A percentile compares a stretch with the other conserved stretches of the same genome.
phyloP scores from a whole-genome alignment of 2,113 vertebrate genomes.

The Solea senegalensis region DNA sequence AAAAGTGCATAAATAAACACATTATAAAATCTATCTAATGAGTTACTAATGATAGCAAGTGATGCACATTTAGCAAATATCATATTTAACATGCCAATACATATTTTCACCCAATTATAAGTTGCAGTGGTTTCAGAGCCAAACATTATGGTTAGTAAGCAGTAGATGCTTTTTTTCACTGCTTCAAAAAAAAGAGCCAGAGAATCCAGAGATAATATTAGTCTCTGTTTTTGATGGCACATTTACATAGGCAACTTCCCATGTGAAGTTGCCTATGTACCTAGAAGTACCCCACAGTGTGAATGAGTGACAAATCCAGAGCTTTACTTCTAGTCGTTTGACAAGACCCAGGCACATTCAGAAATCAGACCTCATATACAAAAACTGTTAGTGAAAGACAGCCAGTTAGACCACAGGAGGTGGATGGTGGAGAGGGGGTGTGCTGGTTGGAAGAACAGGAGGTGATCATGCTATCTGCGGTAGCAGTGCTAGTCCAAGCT shows the following conservation, averaged over 20 bases:
- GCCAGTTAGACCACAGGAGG: slow-evolving; percentile 51
- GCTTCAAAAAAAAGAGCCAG: slow-evolving; percentile 7
- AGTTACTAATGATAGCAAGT: not conserved
- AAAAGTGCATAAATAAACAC: not conserved
- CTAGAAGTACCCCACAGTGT: slow-evolving; percentile 33
- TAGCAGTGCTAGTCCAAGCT: slow-evolving; percentile 65
- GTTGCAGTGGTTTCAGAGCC: slow-evolving; percentile 11
- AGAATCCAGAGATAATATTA: slow-evolving; percentile 14
- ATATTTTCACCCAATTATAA: slow-evolving; percentile 2
- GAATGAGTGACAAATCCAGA: slow-evolving; percentile 19
- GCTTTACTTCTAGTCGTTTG: slow-evolving; percentile 6
- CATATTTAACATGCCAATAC: slow-evolving; percentile 16
- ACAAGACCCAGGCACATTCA: slow-evolving; percentile 27
- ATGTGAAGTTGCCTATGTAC: slow-evolving; percentile 39
- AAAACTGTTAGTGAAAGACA: slow-evolving; percentile 49
- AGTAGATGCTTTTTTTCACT: slow-evolving; percentile 5
- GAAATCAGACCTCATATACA: slow-evolving; percentile 29
- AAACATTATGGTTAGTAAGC: slow-evolving; percentile 44
- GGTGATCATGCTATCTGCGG: slow-evolving; percentile 32
- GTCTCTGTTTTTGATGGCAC: not conserved
- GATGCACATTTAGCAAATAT: slow-evolving; percentile 9
- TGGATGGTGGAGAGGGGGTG: not conserved
- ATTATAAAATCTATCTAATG: not conserved
- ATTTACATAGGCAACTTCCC: not conserved
- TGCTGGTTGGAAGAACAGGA: slow-evolving; percentile 3